These are phyloP conservation scores for Watsonalla binaria DNA, from an alignment of 2,888 invertebrate genomes.

Conservation along the genomic window DNA sequence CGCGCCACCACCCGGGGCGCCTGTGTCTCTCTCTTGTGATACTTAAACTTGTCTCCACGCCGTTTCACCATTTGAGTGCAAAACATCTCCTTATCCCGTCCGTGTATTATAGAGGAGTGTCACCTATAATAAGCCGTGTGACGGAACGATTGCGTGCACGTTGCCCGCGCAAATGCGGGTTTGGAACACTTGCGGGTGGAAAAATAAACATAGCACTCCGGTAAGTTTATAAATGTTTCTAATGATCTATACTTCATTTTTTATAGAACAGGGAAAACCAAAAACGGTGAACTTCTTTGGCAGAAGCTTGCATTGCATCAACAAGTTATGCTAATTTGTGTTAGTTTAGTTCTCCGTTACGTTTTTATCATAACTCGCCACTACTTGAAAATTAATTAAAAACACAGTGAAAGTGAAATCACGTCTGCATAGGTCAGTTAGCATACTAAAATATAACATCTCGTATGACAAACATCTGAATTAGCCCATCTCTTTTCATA, in stretches of 20 bases:
- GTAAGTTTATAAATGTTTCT: constrained; percentile 54
- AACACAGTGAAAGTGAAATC: constrained; percentile 50
- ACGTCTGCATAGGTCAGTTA: constrained; percentile 12
- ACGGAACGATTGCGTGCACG: constrained; percentile 47
- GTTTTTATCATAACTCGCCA: constrained; percentile 17
- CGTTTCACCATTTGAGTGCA: constrained; percentile 48
- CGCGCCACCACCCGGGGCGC: constrained; percentile 50
- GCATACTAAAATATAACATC: constrained; percentile 6
- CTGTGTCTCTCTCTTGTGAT: constrained; percentile 35
- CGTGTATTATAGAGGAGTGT: constrained; percentile 47
- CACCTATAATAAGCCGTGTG: constrained; percentile 36
- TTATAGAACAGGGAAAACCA: constrained; percentile 17
- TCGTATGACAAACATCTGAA: not conserved
- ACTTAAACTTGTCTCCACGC: constrained; percentile 43
- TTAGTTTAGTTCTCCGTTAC: constrained; percentile 16
- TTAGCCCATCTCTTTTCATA: too few species aligned
- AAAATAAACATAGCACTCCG: constrained; percentile 69
- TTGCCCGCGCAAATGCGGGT: constrained; percentile 53
- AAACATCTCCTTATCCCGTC: constrained; percentile 39
- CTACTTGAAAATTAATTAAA: constrained; percentile 20
- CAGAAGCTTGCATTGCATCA: constrained; percentile 17
- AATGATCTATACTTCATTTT: constrained; percentile 30
- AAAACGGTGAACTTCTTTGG: constrained; percentile 22
- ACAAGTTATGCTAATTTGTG: constrained; percentile 23
- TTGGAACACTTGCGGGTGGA: constrained; percentile 53